A percentile compares a stretch with the other conserved stretches of the same genome.
phyloP scores from a whole-genome alignment of 1,140 invertebrate genomes.

The Steinernema khuongi region DNA sequence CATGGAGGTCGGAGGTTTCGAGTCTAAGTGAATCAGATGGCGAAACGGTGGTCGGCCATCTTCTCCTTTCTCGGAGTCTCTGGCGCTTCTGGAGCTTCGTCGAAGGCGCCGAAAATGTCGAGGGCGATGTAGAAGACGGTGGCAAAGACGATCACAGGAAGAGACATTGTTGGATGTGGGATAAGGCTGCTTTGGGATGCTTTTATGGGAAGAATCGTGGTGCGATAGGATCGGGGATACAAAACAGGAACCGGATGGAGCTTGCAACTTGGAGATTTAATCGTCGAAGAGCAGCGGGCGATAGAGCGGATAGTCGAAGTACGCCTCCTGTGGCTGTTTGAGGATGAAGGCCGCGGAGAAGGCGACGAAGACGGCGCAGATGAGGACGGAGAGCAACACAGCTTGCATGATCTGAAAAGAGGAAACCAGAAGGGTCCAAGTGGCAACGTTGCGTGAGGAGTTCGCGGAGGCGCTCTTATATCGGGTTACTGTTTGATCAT shows the following conservation, averaged over 20 bases:
- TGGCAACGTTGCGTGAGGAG: background rate
- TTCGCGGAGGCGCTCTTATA: background rate
- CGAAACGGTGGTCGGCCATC: background rate
- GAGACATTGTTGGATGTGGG: background rate
- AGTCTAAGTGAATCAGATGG: too few relatives aligned
- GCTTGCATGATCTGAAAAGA: background rate
- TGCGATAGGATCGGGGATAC: background rate
- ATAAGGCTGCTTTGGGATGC: background rate
- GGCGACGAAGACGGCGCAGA: background rate
- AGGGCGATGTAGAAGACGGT: background rate
- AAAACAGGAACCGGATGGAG: background rate
- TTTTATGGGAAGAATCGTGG: background rate
- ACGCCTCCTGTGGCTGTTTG: background rate
- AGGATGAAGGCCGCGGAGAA: background rate
- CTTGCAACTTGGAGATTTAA: background rate
- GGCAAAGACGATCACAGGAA: background rate
- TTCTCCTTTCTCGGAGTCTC: too few relatives aligned
- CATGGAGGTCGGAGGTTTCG: too few relatives aligned
- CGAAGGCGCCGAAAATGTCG: background rate
- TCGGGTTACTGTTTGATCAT: background rate
- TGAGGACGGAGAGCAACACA: background rate
- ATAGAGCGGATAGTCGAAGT: conserved; percentile 12
- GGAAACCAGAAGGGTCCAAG: background rate
- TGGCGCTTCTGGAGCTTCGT: background rate
- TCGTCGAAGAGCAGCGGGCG: background rate